Conservation (phyloP, 1,140 invertebrate genomes). For the Diprion similis region DNA sequence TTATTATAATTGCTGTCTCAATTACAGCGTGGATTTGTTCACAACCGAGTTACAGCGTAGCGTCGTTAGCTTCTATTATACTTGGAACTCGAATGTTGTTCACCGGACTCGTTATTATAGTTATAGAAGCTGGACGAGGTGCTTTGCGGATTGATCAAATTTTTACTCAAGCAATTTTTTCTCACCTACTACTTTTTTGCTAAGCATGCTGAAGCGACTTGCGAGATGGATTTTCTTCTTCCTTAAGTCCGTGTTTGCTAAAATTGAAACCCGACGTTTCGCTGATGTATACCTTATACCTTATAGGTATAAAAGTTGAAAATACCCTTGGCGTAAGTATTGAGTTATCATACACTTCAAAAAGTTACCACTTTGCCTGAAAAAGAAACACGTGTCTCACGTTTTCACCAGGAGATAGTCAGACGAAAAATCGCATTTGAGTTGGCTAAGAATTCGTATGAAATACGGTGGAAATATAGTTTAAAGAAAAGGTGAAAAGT, state of each 20-base stretch:
- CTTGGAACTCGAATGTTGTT: neutral
- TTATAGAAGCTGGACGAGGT: neutral
- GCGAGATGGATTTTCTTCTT: neutral
- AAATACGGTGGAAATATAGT: neutral
- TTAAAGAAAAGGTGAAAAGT: neutral
- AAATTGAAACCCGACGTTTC: neutral
- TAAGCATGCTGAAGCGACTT: no score
- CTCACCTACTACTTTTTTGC: neutral
- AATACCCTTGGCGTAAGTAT: neutral
- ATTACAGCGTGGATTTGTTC: neutral
- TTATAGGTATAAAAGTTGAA: neutral
- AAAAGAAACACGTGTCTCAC: neutral
- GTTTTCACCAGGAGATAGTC: neutral
- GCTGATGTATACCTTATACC: neutral
- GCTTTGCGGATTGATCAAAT: neutral
- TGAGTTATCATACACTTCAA: conserved; percentile 3
- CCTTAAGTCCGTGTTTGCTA: neutral
- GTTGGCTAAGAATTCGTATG: neutral
- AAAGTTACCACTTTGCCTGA: neutral
- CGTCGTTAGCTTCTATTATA: neutral
- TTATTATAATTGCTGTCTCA: conserved; percentile 24
- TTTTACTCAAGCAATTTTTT: neutral
- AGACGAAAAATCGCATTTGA: neutral
- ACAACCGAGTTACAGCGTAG: neutral
- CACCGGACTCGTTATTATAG: neutral